Evolutionary conservation across 1,140 invertebrate species (phyloP).

Genomic region (Cherax destructor): DNA sequence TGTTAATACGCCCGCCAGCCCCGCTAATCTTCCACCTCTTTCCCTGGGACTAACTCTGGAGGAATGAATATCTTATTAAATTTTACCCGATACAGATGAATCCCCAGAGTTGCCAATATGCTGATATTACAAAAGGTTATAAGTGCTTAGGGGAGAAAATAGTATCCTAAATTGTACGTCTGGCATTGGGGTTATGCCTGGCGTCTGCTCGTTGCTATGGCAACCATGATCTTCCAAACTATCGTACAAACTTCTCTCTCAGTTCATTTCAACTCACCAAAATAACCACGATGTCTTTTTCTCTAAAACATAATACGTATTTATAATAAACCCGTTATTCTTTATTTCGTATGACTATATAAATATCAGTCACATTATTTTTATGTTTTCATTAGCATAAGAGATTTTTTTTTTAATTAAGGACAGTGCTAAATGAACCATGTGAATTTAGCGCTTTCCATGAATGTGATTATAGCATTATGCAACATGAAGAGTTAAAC

Average conservation of each 20-base stretch:
- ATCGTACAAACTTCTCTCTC: background rate
- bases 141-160: constrained; percentile 30
- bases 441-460: background rate
- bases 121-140: constrained; percentile 39
- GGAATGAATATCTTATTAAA: constrained; percentile 47
- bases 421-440: background rate
- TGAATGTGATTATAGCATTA: no score
- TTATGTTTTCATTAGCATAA: background rate
- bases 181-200: background rate
- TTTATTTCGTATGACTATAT: constrained; percentile 11
- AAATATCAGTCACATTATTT: background rate
- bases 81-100: constrained; percentile 48
- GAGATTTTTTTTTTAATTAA: no score
- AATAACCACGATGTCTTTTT: no score
- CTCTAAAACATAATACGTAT: background rate
- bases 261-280: background rate
- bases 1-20: background rate
- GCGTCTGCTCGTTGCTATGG: background rate
- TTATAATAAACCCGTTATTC: background rate
- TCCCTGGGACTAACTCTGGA: background rate
- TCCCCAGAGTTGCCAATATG: constrained; percentile 39
- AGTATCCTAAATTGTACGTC: constrained; percentile 28
- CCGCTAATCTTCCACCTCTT: background rate
- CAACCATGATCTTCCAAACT: background rate
- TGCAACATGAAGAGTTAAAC: no score